These are phyloP conservation scores for Ctenopoma multispine DNA, from an alignment of 2,797 vertebrate species.

Conservation along the genomic window DNA sequence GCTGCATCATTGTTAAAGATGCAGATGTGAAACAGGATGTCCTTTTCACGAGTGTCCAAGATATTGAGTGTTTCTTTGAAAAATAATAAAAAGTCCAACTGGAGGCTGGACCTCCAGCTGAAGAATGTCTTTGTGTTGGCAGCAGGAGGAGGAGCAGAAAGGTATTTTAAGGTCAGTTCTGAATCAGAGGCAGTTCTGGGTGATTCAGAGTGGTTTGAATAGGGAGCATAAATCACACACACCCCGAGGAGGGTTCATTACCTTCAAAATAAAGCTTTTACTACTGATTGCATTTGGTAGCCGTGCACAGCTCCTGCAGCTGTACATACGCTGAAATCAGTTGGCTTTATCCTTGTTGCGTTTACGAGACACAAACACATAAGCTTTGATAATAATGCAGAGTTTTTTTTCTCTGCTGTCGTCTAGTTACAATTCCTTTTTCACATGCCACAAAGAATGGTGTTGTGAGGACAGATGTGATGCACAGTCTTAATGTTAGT, in stretches of 20 bases:
- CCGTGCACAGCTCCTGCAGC: constrained; percentile 29
- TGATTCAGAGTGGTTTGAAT: constrained; percentile 73
- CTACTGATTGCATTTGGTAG: constrained; percentile 63
- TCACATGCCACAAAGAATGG: constrained; percentile 53
- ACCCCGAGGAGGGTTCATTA: constrained; percentile 73
- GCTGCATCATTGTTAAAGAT: background rate
- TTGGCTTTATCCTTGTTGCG: constrained; percentile 55
- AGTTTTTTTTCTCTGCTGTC: background rate
- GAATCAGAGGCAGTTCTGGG: constrained; percentile 61
- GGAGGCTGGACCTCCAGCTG: background rate
- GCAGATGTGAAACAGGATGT: background rate
- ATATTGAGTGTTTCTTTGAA: background rate
- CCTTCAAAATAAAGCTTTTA: constrained; percentile 79
- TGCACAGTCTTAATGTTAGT: constrained; percentile 34
- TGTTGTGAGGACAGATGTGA: constrained; percentile 41
- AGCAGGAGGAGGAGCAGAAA: constrained; percentile 26
- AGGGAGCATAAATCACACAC: constrained; percentile 72
- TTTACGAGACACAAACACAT: constrained; percentile 35
- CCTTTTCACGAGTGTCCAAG: background rate
- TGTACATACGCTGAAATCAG: constrained; percentile 26
- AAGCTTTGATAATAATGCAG: constrained; percentile 32
- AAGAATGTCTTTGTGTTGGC: constrained; percentile 18
- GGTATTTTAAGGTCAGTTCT: constrained; percentile 69
- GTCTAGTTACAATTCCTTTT: constrained; percentile 66
- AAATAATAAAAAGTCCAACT: background rate